A percentile compares a stretch with the other conserved stretches of the same genome.
Evolutionary conservation across 2,797 vertebrate genomes (phyloP).

Genomic region (Myotis findleyi): DNA sequence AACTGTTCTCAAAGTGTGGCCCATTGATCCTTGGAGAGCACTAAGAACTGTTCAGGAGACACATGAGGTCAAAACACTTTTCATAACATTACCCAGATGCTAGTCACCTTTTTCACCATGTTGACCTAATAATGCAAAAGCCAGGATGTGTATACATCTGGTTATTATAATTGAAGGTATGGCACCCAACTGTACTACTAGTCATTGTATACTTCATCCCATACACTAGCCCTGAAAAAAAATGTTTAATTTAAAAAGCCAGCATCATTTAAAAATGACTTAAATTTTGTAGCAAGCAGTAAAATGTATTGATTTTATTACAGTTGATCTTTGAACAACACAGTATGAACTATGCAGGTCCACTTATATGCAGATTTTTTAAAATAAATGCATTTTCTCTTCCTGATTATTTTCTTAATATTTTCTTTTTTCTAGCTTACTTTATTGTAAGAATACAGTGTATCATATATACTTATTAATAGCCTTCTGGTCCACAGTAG

Average conservation of each 20-base stretch:
- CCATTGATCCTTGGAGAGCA: background rate
- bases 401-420: background rate
- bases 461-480: background rate
- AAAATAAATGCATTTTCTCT: background rate
- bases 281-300: background rate
- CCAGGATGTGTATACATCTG: background rate
- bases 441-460: background rate
- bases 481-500: background rate
- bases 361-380: background rate
- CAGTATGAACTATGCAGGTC: background rate
- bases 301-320: background rate
- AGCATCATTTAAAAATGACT: background rate
- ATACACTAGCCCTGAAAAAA: background rate
- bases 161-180: background rate
- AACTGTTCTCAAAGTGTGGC: background rate
- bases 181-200: background rate
- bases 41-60: background rate
- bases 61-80: background rate
- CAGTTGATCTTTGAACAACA: background rate
- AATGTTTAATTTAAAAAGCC: background rate
- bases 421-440: background rate
- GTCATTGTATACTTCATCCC: background rate
- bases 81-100: background rate
- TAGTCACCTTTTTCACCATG: background rate
- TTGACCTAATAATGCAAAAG: background rate